Conservation (phyloP, 2,797 vertebrate genomes). For the Poecilia gillii region DNA sequence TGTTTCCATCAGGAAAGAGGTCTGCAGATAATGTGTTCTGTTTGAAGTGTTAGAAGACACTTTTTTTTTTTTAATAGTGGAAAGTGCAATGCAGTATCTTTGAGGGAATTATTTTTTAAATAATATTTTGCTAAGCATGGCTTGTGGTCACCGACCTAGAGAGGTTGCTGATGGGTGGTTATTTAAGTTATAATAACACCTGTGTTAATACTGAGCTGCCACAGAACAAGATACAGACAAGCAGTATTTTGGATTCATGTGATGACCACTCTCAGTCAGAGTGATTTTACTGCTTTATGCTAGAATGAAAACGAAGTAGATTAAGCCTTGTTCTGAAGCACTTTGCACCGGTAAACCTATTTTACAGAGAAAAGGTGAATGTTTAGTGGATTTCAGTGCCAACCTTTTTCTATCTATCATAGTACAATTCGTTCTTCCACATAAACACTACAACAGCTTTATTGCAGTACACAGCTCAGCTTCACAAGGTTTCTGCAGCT, state of each 20-base stretch:
- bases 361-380: constrained; percentile 24
- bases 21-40: constrained; percentile 2
- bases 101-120: neutral
- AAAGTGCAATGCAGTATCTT: neutral
- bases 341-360: neutral
- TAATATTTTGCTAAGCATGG: neutral
- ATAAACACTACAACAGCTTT: constrained; percentile 55
- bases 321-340: neutral
- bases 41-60: neutral
- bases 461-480: constrained; percentile 36
- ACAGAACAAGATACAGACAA: neutral
- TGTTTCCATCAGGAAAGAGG: neutral
- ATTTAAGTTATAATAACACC: neutral
- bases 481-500: constrained; percentile 34
- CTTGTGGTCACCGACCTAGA: neutral
- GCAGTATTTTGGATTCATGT: neutral
- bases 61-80: neutral
- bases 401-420: constrained; percentile 28
- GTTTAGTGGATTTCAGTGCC: constrained; percentile 30
- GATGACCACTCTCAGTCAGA: neutral
- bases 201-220: neutral
- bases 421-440: constrained; percentile 3
- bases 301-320: neutral
- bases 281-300: neutral
- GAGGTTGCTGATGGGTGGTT: neutral